Conservation (phyloP, 2,113 vertebrate genomes). For the Benitochromis conjunctus region DNA sequence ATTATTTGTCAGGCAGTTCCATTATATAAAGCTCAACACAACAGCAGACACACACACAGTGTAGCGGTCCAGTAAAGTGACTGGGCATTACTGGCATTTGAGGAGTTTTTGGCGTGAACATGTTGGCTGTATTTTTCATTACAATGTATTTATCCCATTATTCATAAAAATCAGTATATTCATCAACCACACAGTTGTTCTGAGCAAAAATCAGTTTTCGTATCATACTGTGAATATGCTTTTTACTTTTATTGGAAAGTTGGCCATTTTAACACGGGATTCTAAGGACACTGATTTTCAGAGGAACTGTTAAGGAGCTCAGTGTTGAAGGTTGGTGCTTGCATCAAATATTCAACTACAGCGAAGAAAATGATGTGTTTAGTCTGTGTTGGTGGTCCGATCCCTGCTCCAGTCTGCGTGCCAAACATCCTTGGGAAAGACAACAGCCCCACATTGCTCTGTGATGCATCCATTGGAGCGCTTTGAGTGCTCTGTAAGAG, state of each 20-base stretch:
- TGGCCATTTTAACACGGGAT: rapidly evolving
- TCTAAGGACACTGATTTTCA: too few relatives aligned
- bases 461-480: not conserved
- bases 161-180: not conserved
- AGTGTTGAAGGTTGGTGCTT: not conserved
- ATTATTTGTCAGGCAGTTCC: not conserved
- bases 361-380: not conserved
- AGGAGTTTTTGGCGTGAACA: not conserved
- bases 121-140: not conserved
- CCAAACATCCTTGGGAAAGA: not conserved
- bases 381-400: not conserved
- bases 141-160: not conserved
- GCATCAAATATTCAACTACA: not conserved
- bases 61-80: not conserved
- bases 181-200: rapidly evolving
- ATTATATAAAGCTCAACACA: not conserved
- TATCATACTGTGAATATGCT: not conserved
- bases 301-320: not conserved
- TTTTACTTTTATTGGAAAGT: not conserved
- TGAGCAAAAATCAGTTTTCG: not conserved
- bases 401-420: not conserved
- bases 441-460: not conserved
- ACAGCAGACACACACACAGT: not conserved
- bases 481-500: too few relatives aligned
- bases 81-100: not conserved